Evolutionary conservation across 2,888 invertebrate genomes (phyloP), one percentile per base, ranked within the genome.

Genomic region (Antheraea assamensis): DNA sequence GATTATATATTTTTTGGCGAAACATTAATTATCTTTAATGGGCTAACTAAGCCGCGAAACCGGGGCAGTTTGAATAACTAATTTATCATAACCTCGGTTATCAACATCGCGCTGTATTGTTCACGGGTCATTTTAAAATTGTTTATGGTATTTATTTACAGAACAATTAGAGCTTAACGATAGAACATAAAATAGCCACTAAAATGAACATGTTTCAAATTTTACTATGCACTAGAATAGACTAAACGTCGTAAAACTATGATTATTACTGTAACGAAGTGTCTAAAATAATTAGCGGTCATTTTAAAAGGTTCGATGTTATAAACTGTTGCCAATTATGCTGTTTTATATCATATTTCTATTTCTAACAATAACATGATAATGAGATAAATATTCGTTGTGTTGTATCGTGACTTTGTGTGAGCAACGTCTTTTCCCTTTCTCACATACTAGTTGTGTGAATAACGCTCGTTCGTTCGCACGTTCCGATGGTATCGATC

Each of bases 171-270:
- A 5, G 66, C 35, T 68, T 21, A 68, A 68, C 66, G 66, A 68
- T 68, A 68, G 31, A 31, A 55, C 70, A 58, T 55, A 75, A 72
- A 74, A 75, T 76, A 72, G 70, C 66, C 35, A 68, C 66, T 31
- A 31, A 68, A 27, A 27, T n/a, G 27, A 27, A 61, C 61, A 15
- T 61, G 61, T 61, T 61, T 55, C n/a, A 19, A n/a, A n/a, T n/a
- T 55, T 55, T 55, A 55, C 10, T 55, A n/a, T 21, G n/a, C 19
- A 21, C 55, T n/a, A n/a, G n/a, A 55, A 55, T 55, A 55, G n/a
- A n/a, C 55, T 21, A 21, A n/a, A 5, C 52, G 52, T 52, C n/a
- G n/a, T 55, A 55, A 55, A 55, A 8, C 17, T 55, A n/a, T 24
- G n/a, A 55, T n/a, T 21, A 21, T 55, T 7, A 21, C 55, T 5